Evolutionary conservation across 2,113 vertebrate genomes (phyloP), one percentile per base, ranked within the genome.

Genomic region (Dromiciops gliroides): DNA sequence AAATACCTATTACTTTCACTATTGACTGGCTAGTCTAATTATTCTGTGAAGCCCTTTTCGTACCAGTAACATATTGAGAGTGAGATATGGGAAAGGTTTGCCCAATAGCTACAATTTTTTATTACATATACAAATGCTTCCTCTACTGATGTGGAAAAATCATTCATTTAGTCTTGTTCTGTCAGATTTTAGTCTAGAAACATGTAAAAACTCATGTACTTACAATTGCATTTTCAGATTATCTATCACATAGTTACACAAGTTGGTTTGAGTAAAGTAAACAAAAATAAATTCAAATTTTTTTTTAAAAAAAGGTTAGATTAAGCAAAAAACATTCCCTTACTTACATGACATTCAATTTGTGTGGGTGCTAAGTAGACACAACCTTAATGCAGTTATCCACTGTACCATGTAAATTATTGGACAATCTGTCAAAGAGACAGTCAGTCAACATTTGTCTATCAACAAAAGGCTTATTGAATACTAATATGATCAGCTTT

Each of bases 221-320:
- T 95, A 94, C 12, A 92, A 95, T 95, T 96, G 90, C 24, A 51
- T 96, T 95, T 97, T 94, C 94, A 95, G 53, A 96, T 49, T 96
- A 53, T 91, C 51, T 96, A 53, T 91, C 89, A 37, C 56, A 37
- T 94, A 95, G 93, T 96, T 97, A 96, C 49, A 95, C 92, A 97
- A 97, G 93, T 10, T 92, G 89, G 95, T 96, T 95, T 94, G 31
- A 95, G 90, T 96, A 95, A 96, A 93, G 93, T 91, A 92, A 96
- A 97, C 95, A 96, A 88, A 96, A 93, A 93, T 48, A 12, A 94
- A 50, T 96, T 93, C 94, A 90, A 97, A 93, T 90, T 93, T n/a
- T n/a, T n/a, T n/a, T n/a, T 88, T 92, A 51, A 93, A 95, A 96
- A 96, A 96, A 91, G 51, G 96, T 95, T 94, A 92, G 31, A 37